Conservation (phyloP, 2,888 invertebrate species). For the Drosophila lutescens region DNA sequence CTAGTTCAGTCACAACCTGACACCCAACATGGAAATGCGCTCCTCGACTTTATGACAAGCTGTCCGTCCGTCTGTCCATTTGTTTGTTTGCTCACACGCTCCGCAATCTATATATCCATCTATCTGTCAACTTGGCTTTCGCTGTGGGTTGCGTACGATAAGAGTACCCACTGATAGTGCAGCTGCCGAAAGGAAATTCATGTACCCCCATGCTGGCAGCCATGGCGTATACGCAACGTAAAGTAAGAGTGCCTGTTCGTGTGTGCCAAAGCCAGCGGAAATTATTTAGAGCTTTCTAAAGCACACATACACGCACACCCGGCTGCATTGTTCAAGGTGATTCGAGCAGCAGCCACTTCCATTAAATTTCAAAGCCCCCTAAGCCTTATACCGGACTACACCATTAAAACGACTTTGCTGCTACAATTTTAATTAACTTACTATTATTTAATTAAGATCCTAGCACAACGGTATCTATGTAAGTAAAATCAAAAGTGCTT, state of each 20-base stretch:
- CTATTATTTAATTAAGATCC: background rate
- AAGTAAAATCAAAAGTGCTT: background rate
- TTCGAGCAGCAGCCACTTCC: conserved; percentile 6
- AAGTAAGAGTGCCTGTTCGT: background rate
- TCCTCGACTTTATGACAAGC: conserved; percentile 44
- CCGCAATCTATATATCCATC: conserved; percentile 6
- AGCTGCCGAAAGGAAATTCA: conserved; percentile 32
- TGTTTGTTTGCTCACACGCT: conserved; percentile 24
- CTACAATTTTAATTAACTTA: background rate
- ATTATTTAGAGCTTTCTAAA: conserved; percentile 50
- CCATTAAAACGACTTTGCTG: background rate
- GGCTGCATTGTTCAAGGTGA: conserved; percentile 18
- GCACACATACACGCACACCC: conserved; percentile 3
- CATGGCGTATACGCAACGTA: conserved; percentile 40
- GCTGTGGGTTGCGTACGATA: conserved; percentile 9
- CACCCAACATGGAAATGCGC: conserved; percentile 41
- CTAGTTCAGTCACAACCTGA: conserved; percentile 24
- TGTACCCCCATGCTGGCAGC: conserved; percentile 20
- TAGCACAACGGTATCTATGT: no score
- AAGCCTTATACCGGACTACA: conserved; percentile 6
- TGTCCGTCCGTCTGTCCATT: conserved; percentile 37
- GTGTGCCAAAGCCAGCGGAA: conserved; percentile 44
- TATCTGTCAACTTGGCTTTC: conserved; percentile 4
- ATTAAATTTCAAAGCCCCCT: background rate
- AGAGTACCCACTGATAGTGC: conserved; percentile 21